Conservation (phyloP, 1,140 invertebrate species). For the Aphidius gifuensis region DNA sequence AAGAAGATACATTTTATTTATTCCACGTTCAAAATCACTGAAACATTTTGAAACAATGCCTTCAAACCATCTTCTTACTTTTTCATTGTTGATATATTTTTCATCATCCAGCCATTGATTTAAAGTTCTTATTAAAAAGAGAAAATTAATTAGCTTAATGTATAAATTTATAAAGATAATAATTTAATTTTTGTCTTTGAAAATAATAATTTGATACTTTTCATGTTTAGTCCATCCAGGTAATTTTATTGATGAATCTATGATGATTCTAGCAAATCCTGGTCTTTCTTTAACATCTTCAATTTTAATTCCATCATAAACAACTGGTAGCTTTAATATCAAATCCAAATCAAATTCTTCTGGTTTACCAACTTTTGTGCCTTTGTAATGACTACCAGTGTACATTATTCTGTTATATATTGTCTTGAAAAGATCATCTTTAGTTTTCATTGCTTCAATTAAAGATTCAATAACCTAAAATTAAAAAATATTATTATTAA, state of each 20-base stretch:
- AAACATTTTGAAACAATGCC: conserved; percentile 39
- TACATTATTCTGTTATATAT: conserved; percentile 45
- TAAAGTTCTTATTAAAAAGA: conserved; percentile 1
- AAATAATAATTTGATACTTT: neutral
- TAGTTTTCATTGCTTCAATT: conserved; percentile 33
- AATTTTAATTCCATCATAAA: conserved; percentile 37
- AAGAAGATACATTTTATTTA: neutral
- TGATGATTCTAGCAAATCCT: conserved; percentile 1
- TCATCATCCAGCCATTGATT: neutral
- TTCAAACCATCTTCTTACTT: conserved; percentile 1
- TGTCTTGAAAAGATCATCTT: conserved; percentile 36
- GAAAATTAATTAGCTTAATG: neutral
- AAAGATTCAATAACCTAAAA: conserved; percentile 27
- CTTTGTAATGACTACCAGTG: conserved; percentile 58
- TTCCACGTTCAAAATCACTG: conserved; percentile 27
- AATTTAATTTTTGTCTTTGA: neutral
- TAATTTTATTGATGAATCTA: no score
- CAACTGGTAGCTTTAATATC: conserved; percentile 50
- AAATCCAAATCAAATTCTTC: conserved; percentile 60
- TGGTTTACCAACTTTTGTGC: conserved; percentile 53
- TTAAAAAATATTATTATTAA: neutral
- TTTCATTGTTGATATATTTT: neutral
- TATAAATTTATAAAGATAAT: neutral
- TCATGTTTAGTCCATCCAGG: neutral
- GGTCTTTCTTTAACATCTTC: conserved; percentile 1